Evolutionary conservation across 2,888 invertebrate genomes (phyloP).

Genomic region (Drosophila gaucha): DNA sequence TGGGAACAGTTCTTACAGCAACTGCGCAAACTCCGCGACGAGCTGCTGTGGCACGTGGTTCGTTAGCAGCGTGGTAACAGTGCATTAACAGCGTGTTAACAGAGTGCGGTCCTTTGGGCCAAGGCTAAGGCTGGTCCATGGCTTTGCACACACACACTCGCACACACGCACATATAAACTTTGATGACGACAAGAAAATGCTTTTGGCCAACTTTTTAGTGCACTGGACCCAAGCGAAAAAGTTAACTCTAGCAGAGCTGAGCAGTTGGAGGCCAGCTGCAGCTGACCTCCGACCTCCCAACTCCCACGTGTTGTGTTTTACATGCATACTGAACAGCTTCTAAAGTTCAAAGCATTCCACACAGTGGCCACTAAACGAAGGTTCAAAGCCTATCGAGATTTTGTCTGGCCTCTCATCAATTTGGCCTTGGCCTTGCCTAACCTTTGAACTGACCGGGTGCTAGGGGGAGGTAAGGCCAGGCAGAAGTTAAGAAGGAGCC

Average conservation of each 20-base stretch:
- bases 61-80: conserved; percentile 51
- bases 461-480: neutral
- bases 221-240: conserved; percentile 37
- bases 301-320: conserved; percentile 10
- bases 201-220: conserved; percentile 61
- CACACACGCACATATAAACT: conserved; percentile 43
- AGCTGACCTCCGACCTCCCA: neutral
- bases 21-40: conserved; percentile 62
- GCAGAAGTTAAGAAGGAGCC: neutral
- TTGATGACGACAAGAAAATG: conserved; percentile 75
- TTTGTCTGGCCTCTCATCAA: conserved; percentile 18
- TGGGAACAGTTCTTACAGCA: conserved; percentile 58
- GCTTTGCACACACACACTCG: conserved; percentile 19
- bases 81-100: conserved; percentile 30
- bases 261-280: conserved; percentile 33
- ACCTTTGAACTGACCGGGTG: conserved; percentile 63
- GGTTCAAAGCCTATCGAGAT: conserved; percentile 15
- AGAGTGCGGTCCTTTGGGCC: conserved; percentile 50
- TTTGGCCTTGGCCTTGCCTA: conserved; percentile 52
- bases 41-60: conserved; percentile 58
- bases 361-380: neutral
- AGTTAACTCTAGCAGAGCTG: conserved; percentile 24
- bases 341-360: conserved; percentile 49
- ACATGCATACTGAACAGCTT: conserved; percentile 33
- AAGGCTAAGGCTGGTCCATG: conserved; percentile 76